A percentile compares a stretch with the other conserved stretches of the same genome.
Evolutionary conservation across 2,797 vertebrate genomes (phyloP).

Genomic region (Morus bassanus): DNA sequence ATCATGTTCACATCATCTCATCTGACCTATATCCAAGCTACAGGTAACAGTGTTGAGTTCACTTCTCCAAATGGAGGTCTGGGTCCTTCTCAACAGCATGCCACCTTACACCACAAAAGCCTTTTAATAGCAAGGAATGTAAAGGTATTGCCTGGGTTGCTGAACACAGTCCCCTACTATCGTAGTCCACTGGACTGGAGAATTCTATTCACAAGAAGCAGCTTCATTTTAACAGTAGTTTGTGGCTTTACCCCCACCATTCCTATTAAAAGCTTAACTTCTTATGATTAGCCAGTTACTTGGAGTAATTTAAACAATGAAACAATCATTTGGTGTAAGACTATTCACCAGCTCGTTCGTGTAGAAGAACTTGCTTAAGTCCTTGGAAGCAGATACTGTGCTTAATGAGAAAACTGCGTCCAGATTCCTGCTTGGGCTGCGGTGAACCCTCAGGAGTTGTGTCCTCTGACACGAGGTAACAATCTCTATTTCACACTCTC

Average conservation of each 20-base stretch:
- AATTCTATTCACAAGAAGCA: not conserved
- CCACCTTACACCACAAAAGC: not conserved
- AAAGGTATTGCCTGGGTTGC: not conserved
- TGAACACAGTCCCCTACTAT: not conserved
- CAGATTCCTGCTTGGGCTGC: not conserved
- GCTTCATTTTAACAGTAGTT: not conserved
- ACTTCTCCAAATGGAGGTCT: not conserved
- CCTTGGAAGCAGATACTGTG: not conserved
- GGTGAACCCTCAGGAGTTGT: not conserved
- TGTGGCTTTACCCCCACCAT: not conserved
- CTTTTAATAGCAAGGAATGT: not conserved
- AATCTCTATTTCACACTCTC: not conserved
- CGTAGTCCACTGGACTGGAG: not conserved
- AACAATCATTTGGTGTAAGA: not conserved
- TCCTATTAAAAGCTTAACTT: not conserved
- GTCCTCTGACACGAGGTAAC: not conserved
- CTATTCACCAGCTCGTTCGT: not conserved
- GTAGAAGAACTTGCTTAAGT: not conserved
- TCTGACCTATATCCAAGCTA: not conserved
- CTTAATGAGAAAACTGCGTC: constrained; percentile 10
- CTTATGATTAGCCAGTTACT: not conserved
- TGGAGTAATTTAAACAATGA: not conserved
- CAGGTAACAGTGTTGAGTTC: not conserved
- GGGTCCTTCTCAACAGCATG: not conserved
- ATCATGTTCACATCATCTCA: not conserved